Base-by-base conservation (phyloP, 2,888 invertebrate genomes). In the Drosophila borealis region DNA sequence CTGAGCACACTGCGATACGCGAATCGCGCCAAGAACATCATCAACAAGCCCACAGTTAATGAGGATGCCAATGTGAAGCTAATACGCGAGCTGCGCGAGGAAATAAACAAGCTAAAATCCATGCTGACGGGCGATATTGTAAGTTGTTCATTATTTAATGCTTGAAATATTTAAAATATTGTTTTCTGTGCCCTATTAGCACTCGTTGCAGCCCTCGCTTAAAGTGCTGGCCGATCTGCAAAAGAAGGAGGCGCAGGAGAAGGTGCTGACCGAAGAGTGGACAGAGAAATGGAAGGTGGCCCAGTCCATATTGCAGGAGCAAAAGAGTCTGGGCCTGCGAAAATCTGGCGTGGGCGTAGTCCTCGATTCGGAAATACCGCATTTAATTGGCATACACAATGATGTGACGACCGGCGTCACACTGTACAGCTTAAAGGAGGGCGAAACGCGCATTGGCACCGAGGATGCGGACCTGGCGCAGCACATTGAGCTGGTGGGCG, bases 251-350 rank as follows among this genome's bases (percentile, higher is more conserved):
- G 97, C 97, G 0, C 96, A 97, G 90, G 97, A 97, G 93, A 97
- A 96, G 92, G 96, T 95, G 63, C 94, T 98, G 66, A 98, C 97
- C 0, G 97, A 97, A 92, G 96, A 97, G 90, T 98, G 98, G 98
- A 96, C 97, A 11, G 97, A 97, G 91, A 98, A 98, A 91, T 98
- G 98, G 98, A 94, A 96, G 53, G 97, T 97, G 90, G 97, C 97
- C 0, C 97, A 97, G 90, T 96, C 96, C 81, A 97, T 97, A 80
- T 93, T 97, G 37, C 95, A 97, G 90, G 98, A 98, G 90, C 97
- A 98, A 92, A 95, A 96, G 90, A 96, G 97, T 4, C 93, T 97
- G 29, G 98, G 97, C 0, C 93, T 98, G 62, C 93, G 98, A 44
- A 98, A 97, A 93, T 96, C 97, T 45, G 97, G 97, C 0, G 95